A percentile compares a stretch with the other conserved stretches of the same genome.
Conservation (phyloP, 2,797 vertebrate genomes). For the Sebastolobus alascanus region DNA sequence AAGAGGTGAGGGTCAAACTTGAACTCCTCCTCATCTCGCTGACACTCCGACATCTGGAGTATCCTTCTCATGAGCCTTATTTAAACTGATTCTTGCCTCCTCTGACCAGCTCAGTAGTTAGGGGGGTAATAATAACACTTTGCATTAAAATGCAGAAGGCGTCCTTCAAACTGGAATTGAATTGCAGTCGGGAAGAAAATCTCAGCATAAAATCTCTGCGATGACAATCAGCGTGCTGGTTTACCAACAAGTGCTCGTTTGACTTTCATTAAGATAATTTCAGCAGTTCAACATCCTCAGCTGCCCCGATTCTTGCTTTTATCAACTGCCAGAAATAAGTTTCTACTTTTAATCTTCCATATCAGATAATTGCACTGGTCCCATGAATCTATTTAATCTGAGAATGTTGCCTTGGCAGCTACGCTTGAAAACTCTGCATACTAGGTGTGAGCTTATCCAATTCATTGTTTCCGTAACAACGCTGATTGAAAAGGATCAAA, state of each 20-base stretch:
- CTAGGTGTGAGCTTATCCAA: conserved; percentile 47
- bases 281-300: conserved; percentile 24
- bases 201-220: neutral
- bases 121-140: neutral
- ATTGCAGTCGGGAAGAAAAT: neutral
- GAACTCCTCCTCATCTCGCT: conserved; percentile 12
- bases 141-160: conserved; percentile 7
- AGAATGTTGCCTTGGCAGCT: conserved; percentile 27
- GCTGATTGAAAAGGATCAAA: conserved; percentile 68
- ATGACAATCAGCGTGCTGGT: conserved; percentile 31
- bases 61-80: conserved; percentile 18
- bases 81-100: neutral
- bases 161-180: neutral
- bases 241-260: conserved; percentile 49
- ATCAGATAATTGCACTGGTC: conserved; percentile 72
- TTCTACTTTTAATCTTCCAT: conserved; percentile 61
- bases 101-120: neutral
- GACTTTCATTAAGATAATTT: conserved; percentile 55
- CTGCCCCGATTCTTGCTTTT: conserved; percentile 9
- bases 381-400: conserved; percentile 61
- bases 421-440: conserved; percentile 3
- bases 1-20: conserved; percentile 49
- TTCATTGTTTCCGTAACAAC: conserved; percentile 70
- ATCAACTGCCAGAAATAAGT: conserved; percentile 49
- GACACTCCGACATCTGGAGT: neutral